These are phyloP conservation scores for Tachysurus vachellii DNA, from an alignment of 2,113 vertebrate species.

Conservation along the genomic window DNA sequence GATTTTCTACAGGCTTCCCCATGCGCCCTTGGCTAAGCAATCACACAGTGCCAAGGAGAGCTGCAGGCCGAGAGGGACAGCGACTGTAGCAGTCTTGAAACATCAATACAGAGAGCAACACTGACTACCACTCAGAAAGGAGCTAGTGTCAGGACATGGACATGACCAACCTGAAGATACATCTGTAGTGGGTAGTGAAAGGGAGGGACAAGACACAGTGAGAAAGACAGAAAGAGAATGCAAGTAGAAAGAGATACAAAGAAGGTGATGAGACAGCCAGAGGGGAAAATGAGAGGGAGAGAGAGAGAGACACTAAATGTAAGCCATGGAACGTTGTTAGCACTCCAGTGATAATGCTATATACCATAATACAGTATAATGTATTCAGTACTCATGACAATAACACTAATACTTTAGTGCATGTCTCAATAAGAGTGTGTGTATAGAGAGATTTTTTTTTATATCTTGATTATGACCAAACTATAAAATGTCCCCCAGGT, in stretches of 20 bases:
- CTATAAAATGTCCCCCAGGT: no score
- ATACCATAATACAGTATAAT: not conserved
- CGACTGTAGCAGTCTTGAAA: conserved; percentile 75
- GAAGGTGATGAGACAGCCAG: not conserved
- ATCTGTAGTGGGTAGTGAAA: conserved; percentile 66
- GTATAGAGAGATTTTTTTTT: no score
- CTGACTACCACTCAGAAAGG: conserved; percentile 66
- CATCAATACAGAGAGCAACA: conserved; percentile 72
- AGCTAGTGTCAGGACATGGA: conserved; percentile 70
- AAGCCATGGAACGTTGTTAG: not conserved
- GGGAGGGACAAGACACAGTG: conserved; percentile 13
- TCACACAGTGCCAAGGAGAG: conserved; percentile 77
- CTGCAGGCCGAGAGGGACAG: conserved; percentile 78
- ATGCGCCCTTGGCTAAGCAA: conserved; percentile 86
- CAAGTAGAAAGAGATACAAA: not conserved
- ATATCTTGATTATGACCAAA: no score
- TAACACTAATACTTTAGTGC: not conserved
- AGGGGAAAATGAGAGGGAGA: conserved; percentile 43
- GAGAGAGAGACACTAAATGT: not conserved
- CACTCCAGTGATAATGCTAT: not conserved
- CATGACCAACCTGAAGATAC: conserved; percentile 66
- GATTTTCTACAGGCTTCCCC: conserved; percentile 87
- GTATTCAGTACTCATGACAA: not conserved
- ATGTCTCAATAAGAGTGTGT: not conserved
- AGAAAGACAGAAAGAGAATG: not conserved